Evolutionary conservation across 2,888 invertebrate species (phyloP).

Genomic region (Melikaiella ostensackeni): DNA sequence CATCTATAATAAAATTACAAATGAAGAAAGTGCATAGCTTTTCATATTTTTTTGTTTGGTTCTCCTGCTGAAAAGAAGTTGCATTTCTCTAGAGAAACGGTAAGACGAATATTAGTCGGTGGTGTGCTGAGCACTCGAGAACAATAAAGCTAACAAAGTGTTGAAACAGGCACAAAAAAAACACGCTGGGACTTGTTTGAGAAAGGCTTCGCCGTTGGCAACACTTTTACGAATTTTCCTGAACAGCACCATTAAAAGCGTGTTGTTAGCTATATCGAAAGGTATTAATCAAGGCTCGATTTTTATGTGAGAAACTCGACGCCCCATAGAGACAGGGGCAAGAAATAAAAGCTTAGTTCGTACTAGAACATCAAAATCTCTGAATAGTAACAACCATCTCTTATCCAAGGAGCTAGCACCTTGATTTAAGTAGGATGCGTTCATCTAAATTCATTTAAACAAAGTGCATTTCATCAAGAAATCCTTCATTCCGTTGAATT

Average conservation of each 20-base stretch:
- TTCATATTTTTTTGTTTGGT: neutral
- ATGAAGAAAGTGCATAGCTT: neutral
- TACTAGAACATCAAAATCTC: neutral
- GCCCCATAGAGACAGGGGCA: neutral
- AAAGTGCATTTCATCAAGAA: neutral
- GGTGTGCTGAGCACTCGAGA: neutral
- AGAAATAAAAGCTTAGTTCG: neutral
- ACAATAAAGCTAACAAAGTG: conserved; percentile 5
- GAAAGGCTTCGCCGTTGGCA: neutral
- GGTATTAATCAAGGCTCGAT: neutral
- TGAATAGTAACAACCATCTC: neutral
- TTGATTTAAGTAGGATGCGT: neutral
- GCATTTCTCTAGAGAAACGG: neutral
- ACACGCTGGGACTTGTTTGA: neutral
- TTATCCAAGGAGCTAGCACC: neutral
- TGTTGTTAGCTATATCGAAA: neutral
- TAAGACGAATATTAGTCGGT: neutral
- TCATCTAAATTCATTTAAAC: neutral
- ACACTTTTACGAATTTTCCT: neutral
- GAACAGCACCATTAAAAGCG: neutral
- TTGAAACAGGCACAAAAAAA: conserved; percentile 3
- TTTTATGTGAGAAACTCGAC: neutral
- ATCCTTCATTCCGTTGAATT: neutral
- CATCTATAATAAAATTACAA: neutral
- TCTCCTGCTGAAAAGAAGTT: neutral